Percentiles rank a stretch among this genome's conserved stretches.
Evolutionary conservation across 2,888 invertebrate species (phyloP).

Genomic region (Spodoptera picta): DNA sequence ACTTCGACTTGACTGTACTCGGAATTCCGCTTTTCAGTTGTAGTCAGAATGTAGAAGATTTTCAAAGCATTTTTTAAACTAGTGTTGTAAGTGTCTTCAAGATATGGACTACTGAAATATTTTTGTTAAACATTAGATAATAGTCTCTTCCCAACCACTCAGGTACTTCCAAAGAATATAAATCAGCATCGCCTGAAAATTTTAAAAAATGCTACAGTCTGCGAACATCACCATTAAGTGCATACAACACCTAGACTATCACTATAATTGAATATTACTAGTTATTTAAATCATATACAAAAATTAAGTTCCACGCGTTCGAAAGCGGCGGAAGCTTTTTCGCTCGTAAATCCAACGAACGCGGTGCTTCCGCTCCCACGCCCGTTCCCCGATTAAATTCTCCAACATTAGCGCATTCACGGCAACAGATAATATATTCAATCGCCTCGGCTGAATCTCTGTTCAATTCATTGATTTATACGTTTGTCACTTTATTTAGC

Average conservation of each 20-base stretch:
- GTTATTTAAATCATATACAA: conserved; percentile 60
- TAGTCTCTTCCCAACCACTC: no score
- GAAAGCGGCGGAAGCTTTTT: conserved; percentile 75
- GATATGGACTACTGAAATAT: neutral
- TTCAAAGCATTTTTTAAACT: conserved; percentile 10
- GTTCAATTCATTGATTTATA: conserved; percentile 68
- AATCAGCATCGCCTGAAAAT: neutral
- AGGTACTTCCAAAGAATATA: no score
- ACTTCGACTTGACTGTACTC: conserved; percentile 34
- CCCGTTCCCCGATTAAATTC: conserved; percentile 75
- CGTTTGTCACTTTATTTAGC: conserved; percentile 48
- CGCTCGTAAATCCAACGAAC: conserved; percentile 76
- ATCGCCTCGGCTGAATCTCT: conserved; percentile 67
- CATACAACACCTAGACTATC: conserved; percentile 14
- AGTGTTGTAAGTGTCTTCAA: no score
- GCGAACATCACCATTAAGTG: neutral
- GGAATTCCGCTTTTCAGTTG: conserved; percentile 16
- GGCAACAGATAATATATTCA: conserved; percentile 76
- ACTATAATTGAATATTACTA: conserved; percentile 53
- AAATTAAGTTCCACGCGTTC: conserved; percentile 62
- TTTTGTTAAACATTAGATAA: neutral
- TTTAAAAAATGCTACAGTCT: neutral
- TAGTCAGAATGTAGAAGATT: neutral
- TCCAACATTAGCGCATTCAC: conserved; percentile 77
- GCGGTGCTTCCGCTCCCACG: conserved; percentile 68